phyloP scores from a whole-genome alignment of 2,797 vertebrate genomes.

The Urosaurus nigricauda region DNA sequence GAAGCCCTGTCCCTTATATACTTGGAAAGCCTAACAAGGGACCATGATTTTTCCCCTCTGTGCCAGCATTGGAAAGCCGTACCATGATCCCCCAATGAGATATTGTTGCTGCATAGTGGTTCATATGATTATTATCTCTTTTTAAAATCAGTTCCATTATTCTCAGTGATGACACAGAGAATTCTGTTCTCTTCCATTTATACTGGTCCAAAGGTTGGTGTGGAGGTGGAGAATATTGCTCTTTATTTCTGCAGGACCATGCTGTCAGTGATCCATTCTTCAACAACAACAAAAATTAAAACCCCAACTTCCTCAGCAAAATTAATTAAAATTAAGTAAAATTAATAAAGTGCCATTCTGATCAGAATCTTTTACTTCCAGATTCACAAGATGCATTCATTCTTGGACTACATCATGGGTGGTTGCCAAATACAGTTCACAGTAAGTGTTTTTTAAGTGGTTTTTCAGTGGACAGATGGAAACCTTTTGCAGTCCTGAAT shows the following conservation, averaged over 20 bases:
- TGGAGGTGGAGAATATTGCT: too few relatives aligned
- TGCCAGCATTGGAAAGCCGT: not conserved
- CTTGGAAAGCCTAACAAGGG: too few relatives aligned
- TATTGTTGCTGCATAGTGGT: not conserved
- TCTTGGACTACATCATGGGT: slow-evolving; percentile 99
- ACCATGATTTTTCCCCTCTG: not conserved
- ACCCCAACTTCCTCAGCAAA: not conserved
- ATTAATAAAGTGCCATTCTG: slow-evolving; percentile 18
- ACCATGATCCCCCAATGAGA: not conserved
- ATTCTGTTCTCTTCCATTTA: too few relatives aligned
- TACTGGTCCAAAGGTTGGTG: not conserved
- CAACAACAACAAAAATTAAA: too few relatives aligned
- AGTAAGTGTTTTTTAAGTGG: slow-evolving; percentile 81
- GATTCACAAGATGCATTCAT: slow-evolving; percentile 99
- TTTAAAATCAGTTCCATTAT: slow-evolving; percentile 1
- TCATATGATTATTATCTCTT: not conserved
- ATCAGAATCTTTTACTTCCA: slow-evolving; percentile 73
- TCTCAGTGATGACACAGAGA: not conserved
- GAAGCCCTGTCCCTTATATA: too few relatives aligned
- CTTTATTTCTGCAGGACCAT: not conserved
- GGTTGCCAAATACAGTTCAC: slow-evolving; percentile 99
- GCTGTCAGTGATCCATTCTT: not conserved
- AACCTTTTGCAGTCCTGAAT: slow-evolving; percentile 36
- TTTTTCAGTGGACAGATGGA: slow-evolving; percentile 38
- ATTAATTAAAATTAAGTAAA: too few relatives aligned